These are phyloP conservation scores for Antheraea mylitta DNA, from an alignment of 1,140 invertebrate species.

Conservation along the genomic window DNA sequence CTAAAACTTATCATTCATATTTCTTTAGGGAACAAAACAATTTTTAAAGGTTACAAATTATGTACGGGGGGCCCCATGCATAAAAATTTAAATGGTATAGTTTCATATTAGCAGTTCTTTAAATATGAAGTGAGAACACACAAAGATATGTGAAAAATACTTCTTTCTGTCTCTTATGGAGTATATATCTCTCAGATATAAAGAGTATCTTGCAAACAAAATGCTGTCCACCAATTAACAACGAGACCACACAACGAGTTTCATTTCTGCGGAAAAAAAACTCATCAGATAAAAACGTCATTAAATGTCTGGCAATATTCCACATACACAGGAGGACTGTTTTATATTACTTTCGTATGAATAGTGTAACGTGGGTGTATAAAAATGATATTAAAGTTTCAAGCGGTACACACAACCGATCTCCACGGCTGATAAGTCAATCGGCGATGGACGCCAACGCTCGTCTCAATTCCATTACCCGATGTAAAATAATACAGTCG, in stretches of 20 bases:
- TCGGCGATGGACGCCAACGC: neutral
- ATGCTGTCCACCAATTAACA: neutral
- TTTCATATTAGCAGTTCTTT: too few relatives aligned
- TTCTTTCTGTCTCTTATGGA: too few relatives aligned
- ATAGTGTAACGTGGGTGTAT: neutral
- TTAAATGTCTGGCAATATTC: neutral
- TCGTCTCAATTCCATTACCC: slow-evolving; percentile 13
- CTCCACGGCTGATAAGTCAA: slow-evolving; percentile 6
- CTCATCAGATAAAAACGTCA: neutral
- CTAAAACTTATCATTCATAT: too few relatives aligned
- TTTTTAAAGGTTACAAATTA: too few relatives aligned
- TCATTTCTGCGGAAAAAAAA: neutral
- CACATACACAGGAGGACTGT: neutral
- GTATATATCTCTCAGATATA: too few relatives aligned
- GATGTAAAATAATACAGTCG: slow-evolving; percentile 11
- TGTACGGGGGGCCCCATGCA: too few relatives aligned
- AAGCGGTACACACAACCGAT: neutral
- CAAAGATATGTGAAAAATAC: too few relatives aligned
- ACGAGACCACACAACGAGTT: neutral
- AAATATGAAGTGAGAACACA: too few relatives aligned
- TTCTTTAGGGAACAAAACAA: too few relatives aligned
- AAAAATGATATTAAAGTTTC: slow-evolving; percentile 2
- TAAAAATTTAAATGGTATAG: too few relatives aligned
- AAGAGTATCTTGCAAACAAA: too few relatives aligned
- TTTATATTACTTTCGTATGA: neutral